A percentile compares a stretch with the other conserved stretches of the same genome.
These are phyloP conservation scores for Podargus strigoides DNA, from an alignment of 2,797 vertebrate genomes.

Conservation along the genomic window DNA sequence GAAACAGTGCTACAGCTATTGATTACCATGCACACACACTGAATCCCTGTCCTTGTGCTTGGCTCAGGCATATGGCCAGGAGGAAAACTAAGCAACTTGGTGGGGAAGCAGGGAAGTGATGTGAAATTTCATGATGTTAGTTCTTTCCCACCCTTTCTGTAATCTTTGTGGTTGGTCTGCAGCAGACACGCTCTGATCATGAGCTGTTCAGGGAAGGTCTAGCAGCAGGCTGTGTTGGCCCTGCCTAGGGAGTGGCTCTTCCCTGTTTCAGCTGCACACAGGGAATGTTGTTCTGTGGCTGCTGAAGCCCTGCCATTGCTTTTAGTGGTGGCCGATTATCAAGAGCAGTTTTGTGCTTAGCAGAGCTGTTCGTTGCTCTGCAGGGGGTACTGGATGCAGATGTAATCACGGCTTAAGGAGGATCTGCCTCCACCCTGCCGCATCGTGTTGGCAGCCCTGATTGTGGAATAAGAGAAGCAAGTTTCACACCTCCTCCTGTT, in stretches of 20 bases:
- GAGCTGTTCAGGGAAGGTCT: not conserved
- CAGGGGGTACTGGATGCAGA: not conserved
- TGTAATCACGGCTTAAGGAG: not conserved
- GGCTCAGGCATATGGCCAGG: not conserved
- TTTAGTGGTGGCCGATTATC: not conserved
- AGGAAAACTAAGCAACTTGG: not conserved
- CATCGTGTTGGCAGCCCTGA: not conserved
- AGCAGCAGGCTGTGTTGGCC: not conserved
- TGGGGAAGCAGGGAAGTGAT: not conserved
- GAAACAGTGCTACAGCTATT: not conserved
- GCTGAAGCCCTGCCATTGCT: not conserved
- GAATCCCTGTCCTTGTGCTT: not conserved
- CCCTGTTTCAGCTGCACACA: rapidly evolving
- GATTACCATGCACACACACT: not conserved
- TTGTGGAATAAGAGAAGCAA: not conserved
- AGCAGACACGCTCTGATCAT: rapidly evolving
- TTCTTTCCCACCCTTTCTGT: not conserved
- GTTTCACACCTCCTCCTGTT: not conserved
- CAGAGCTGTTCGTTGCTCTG: not conserved
- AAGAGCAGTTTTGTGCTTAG: not conserved
- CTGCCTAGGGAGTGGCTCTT: not conserved
- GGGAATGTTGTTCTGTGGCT: not conserved
- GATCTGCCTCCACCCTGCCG: not conserved
- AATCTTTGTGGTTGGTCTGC: not conserved
- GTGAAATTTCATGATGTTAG: not conserved